Percentiles rank a stretch among this genome's conserved stretches.
Evolutionary conservation across 1,140 invertebrate genomes (phyloP).

Genomic region (Physella acuta): DNA sequence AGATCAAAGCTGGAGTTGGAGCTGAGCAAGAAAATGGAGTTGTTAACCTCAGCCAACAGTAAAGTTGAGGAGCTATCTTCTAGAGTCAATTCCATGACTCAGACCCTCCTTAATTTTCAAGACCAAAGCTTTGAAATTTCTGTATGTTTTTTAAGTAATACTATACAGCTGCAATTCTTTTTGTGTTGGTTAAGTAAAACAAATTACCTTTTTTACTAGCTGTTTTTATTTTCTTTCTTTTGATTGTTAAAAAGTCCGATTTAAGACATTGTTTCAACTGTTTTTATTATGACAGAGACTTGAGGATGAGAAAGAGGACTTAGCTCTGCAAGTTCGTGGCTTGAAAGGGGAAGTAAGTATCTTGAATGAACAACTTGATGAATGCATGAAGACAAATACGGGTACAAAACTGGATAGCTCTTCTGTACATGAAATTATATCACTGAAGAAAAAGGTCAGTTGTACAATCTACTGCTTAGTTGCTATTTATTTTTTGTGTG

Average conservation of each 20-base stretch:
- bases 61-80: slow-evolving; percentile 22
- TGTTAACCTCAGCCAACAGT: slow-evolving; percentile 19
- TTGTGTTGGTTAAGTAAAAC: not conserved
- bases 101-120: slow-evolving; percentile 23
- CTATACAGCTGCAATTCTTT: not conserved
- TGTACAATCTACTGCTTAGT: no score
- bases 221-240: not conserved
- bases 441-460: slow-evolving; percentile 35
- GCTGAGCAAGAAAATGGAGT: slow-evolving; percentile 15
- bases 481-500: no score
- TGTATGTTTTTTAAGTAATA: slow-evolving; percentile 22
- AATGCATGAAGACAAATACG: slow-evolving; percentile 13
- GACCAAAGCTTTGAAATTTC: slow-evolving; percentile 31
- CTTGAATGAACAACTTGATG: slow-evolving; percentile 27
- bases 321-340: slow-evolving; percentile 18
- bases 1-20: slow-evolving; percentile 14
- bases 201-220: not conserved
- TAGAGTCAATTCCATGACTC: slow-evolving; percentile 24
- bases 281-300: slow-evolving; percentile 1
- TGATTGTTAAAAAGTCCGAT: not conserved
- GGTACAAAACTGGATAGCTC: not conserved
- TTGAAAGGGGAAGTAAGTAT: slow-evolving; percentile 30
- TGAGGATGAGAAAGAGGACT: slow-evolving; percentile 16
- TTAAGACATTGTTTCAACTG: not conserved
- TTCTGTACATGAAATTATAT: slow-evolving; percentile 23